Evolutionary conservation across 2,113 vertebrate species (phyloP), one percentile per base, ranked within the genome.

Genomic region (Syngnathoides biaculeatus): DNA sequence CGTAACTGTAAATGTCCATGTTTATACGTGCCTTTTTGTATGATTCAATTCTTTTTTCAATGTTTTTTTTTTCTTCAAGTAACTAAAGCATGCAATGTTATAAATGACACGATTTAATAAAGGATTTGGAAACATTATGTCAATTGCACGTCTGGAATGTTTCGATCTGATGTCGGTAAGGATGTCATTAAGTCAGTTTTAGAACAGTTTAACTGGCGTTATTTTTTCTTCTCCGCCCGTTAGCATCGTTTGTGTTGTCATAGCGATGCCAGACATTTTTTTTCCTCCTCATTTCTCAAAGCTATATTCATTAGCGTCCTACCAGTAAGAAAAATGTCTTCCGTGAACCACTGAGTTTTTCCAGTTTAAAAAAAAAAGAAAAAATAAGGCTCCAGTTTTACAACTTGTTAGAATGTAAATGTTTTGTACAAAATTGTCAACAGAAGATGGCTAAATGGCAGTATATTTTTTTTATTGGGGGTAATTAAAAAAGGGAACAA

Each of bases 131-230:
- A 24, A 57, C 10, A 6, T 30, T 15, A 17, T 30, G 30, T 30
- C 15, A 26, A 74, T 79, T 81, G 67, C 67, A 79, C 66, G 62
- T 61, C 45, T 77, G n/a, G 17, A 64, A 52, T 68, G 57, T 27
- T 67, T 71, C 70, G 47, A 68, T 74, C 53, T 50, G 62, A 30
- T 63, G 45, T 35, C 43, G 59, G 58, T 63, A 61, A 40, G 22
- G 69, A 71, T 85, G 71, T 83, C 64, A 79, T 83, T 89, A 88
- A 89, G 87, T 50, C 19, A 70, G 55, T 79, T 71, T 20, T 57
- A 38, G 57, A 77, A 53, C n/a, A n/a, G n/a, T n/a, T 65, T 11
- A 22, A 14, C 19, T 15, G 0, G 72, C 69, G 59, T 1, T 71
- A 58, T 35, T 61, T 56, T 24, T 14, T 58, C 57, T 65, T 17